phyloP scores from a whole-genome alignment of 2,888 invertebrate genomes.

The Nipponacmea schrenckii region DNA sequence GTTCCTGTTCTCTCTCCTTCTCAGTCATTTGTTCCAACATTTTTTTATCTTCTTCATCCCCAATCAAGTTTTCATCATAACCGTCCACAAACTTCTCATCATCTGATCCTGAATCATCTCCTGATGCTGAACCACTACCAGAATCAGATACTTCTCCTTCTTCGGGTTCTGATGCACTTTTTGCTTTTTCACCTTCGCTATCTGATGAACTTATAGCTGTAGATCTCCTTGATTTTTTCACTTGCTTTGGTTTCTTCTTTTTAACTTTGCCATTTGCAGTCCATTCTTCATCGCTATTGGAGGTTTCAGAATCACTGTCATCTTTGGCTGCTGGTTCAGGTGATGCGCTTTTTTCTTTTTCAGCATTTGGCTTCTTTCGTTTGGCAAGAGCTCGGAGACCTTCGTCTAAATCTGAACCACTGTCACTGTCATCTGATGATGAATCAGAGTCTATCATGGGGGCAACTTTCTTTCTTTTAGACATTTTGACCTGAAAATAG shows the following conservation, averaged over 20 bases:
- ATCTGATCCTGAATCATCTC: constrained; percentile 29
- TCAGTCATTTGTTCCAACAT: constrained; percentile 92
- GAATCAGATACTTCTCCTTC: constrained; percentile 81
- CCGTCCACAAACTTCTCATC: constrained; percentile 93
- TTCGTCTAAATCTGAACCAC: constrained; percentile 64
- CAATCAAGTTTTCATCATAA: constrained; percentile 96
- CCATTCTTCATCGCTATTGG: constrained; percentile 67
- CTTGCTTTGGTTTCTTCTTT: constrained; percentile 49
- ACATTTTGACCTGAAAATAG: constrained; percentile 45
- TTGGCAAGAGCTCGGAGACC: constrained; percentile 60
- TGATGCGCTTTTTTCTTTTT: constrained; percentile 39
- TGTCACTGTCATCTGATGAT: constrained; percentile 60
- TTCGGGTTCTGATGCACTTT: constrained; percentile 61
- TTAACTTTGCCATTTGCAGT: constrained; percentile 56
- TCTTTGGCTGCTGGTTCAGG: constrained; percentile 34
- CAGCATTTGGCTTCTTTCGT: constrained; percentile 52
- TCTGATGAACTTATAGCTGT: constrained; percentile 57
- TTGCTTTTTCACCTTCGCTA: constrained; percentile 57
- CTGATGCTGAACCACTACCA: constrained; percentile 45
- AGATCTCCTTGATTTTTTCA: constrained; percentile 53
- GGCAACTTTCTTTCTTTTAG: constrained; percentile 62
- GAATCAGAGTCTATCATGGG: constrained; percentile 64
- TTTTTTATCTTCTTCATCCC: constrained; percentile 93
- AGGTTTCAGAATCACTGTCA: constrained; percentile 62
- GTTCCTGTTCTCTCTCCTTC: constrained; percentile 95